These are phyloP conservation scores for Drosophila tani DNA, from an alignment of 1,140 invertebrate genomes.

Conservation along the genomic window DNA sequence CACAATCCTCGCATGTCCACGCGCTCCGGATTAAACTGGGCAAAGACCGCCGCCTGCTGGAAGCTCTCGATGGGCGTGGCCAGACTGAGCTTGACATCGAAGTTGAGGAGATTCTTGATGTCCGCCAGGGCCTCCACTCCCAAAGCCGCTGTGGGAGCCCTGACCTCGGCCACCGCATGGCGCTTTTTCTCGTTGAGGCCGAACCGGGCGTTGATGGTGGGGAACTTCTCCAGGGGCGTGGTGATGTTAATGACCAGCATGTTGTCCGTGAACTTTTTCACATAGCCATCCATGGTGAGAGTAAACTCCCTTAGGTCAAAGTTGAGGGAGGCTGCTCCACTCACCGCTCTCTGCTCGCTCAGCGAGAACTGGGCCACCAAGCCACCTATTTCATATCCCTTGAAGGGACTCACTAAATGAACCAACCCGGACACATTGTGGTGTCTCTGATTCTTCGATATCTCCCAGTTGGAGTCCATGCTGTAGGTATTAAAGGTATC, in stretches of 20 bases:
- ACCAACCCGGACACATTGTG: conserved; percentile 87
- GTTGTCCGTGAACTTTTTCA: conserved; percentile 88
- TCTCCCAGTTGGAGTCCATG: conserved; percentile 87
- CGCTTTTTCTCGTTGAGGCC: conserved; percentile 89
- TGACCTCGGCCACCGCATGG: conserved; percentile 90
- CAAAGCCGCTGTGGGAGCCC: conserved; percentile 88
- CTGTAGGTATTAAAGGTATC: conserved; percentile 85
- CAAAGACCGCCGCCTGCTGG: conserved; percentile 86
- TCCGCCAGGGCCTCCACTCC: conserved; percentile 89
- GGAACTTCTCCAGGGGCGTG: conserved; percentile 89
- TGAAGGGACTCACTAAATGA: conserved; percentile 86
- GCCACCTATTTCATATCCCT: conserved; percentile 88
- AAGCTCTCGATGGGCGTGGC: conserved; percentile 90
- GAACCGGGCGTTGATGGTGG: conserved; percentile 88
- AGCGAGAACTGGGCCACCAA: conserved; percentile 88
- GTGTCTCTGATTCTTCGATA: conserved; percentile 80
- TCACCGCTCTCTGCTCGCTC: conserved; percentile 87
- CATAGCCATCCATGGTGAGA: conserved; percentile 88
- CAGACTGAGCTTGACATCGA: conserved; percentile 89
- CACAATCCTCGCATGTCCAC: conserved; percentile 90
- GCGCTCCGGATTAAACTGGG: conserved; percentile 62
- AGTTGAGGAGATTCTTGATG: conserved; percentile 87
- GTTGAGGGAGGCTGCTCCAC: conserved; percentile 88
- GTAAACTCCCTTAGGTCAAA: conserved; percentile 89
- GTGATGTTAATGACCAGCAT: conserved; percentile 90